phyloP scores from a whole-genome alignment of 1,140 invertebrate genomes.

The Drosophila ananassae region DNA sequence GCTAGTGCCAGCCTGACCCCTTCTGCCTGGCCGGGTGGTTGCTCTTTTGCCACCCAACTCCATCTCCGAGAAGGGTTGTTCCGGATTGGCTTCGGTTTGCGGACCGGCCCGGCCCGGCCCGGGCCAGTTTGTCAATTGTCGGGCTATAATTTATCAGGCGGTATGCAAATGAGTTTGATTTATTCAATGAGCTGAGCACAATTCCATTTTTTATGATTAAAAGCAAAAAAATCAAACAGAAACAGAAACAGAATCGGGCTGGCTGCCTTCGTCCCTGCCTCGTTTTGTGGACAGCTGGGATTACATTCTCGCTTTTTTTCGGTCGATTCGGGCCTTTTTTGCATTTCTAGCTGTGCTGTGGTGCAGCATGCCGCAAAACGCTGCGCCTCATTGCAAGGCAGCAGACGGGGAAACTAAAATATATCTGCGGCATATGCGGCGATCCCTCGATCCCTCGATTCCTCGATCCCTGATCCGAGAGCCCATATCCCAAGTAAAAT shows the following conservation, averaged over 20 bases:
- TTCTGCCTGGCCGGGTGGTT: constrained; percentile 51
- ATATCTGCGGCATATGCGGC: constrained; percentile 70
- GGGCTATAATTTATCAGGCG: constrained; percentile 80
- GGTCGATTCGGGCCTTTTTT: constrained; percentile 10
- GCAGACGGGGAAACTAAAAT: constrained; percentile 74
- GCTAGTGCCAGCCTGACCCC: constrained; percentile 11
- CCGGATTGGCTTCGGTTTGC: constrained; percentile 41
- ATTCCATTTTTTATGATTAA: constrained; percentile 36
- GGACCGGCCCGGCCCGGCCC: neutral
- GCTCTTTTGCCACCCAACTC: constrained; percentile 22
- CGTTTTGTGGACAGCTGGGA: constrained; percentile 59
- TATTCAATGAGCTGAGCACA: constrained; percentile 81
- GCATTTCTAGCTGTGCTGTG: constrained; percentile 46
- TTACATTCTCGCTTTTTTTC: constrained; percentile 29
- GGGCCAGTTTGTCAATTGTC: constrained; percentile 72
- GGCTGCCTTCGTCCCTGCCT: too few relatives aligned
- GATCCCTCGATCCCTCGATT: constrained; percentile 3
- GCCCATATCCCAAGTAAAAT: constrained; percentile 47
- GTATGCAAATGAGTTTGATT: constrained; percentile 83
- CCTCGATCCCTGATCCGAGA: neutral
- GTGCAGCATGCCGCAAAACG: constrained; percentile 72
- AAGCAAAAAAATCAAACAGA: constrained; percentile 7
- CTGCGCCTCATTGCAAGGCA: constrained; percentile 83
- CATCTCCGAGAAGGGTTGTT: constrained; percentile 28
- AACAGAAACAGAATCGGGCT: too few relatives aligned